A percentile compares a stretch with the other conserved stretches of the same genome.
phyloP scores from a whole-genome alignment of 1,140 invertebrate genomes.

The Hypothenemus hampei region DNA sequence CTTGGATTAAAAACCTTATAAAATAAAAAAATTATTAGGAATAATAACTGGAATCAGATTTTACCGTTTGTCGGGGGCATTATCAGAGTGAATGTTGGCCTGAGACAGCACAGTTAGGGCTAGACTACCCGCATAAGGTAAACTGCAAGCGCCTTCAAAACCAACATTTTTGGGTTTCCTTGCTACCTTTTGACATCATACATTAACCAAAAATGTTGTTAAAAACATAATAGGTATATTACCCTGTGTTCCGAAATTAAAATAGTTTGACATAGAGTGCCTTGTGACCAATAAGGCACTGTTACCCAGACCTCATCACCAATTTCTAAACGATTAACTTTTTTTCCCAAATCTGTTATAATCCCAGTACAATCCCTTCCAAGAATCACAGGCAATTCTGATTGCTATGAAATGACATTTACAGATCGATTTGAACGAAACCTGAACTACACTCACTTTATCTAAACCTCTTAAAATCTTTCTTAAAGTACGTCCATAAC shows the following conservation, averaged over 20 bases:
- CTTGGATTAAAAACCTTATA: slow-evolving; percentile 60
- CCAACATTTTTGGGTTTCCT: slow-evolving; percentile 61
- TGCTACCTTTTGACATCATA: slow-evolving; percentile 42
- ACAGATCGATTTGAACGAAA: too few relatives aligned
- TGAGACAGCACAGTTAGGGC: slow-evolving; percentile 61
- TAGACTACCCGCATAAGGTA: slow-evolving; percentile 67
- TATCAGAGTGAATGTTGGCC: slow-evolving; percentile 50
- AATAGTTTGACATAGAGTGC: slow-evolving; percentile 59
- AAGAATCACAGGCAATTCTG: slow-evolving; percentile 57
- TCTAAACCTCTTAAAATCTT: slow-evolving; percentile 50
- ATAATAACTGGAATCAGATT: neutral
- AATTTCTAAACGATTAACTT: slow-evolving; percentile 55
- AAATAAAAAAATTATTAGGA: neutral
- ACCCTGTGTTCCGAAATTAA: slow-evolving; percentile 53
- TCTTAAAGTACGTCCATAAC: slow-evolving; percentile 57
- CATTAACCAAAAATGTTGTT: neutral
- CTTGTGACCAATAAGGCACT: slow-evolving; percentile 54
- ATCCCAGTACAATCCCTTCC: slow-evolving; percentile 67
- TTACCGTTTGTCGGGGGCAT: slow-evolving; percentile 56
- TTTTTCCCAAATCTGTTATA: slow-evolving; percentile 58
- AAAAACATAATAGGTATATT: too few relatives aligned
- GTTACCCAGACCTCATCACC: slow-evolving; percentile 63
- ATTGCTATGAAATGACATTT: slow-evolving; percentile 45
- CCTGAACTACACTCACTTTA: slow-evolving; percentile 50
- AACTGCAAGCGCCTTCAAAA: slow-evolving; percentile 63